Base-by-base conservation (phyloP, 2,113 vertebrate species). In the Rhabdornis inornatus region DNA sequence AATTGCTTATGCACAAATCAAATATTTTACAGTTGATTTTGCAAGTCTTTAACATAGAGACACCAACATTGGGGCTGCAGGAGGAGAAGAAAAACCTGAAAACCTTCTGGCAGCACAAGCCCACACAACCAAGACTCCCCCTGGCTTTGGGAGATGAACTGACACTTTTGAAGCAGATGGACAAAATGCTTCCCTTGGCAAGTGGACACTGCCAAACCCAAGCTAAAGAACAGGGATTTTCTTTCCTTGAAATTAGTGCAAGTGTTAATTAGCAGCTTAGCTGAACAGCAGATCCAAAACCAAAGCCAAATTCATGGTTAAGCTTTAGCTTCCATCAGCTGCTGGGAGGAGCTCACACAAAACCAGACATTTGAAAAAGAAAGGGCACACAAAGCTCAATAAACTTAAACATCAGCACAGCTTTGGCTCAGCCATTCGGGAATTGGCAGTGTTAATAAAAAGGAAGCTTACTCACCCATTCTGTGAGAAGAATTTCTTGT, bases 401-500 rank as follows among this genome's bases (percentile, higher is more conserved):
- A 44, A 72, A 64, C 13, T 45, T 4, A 53, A 13, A 70, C 1
- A 3, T 47, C 91, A 88, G 92, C 60, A 31, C 19, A 72, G 87
- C 86, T 86, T 72, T 78, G 55, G 79, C 82, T 83, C 65, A 79
- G 59, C 37, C 83, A 31, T 30, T 39, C 35, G 80, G 61, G 76
- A 79, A 72, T 25, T 4, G 47, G 78, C 63, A 87, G 9, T 5
- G 23, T 15, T 12, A 39, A 74, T 3, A 30, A 85, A 47, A 57
- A 24, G 24, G 15, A 35, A 18, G 31, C 2, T 94, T 84, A 97
- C 89, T 98, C 92, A 97, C 97, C 95, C 65, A 71, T 90, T 95
- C 16, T 88, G 93, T 39, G 95, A 86, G 42, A 63, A 39, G 64
- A 22, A 81, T 23, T 75, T 89, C 94, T 97, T 97, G 45, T 72